These are phyloP conservation scores for Tetramorium alpestre DNA, from an alignment of 1,140 invertebrate genomes.

Conservation along the genomic window DNA sequence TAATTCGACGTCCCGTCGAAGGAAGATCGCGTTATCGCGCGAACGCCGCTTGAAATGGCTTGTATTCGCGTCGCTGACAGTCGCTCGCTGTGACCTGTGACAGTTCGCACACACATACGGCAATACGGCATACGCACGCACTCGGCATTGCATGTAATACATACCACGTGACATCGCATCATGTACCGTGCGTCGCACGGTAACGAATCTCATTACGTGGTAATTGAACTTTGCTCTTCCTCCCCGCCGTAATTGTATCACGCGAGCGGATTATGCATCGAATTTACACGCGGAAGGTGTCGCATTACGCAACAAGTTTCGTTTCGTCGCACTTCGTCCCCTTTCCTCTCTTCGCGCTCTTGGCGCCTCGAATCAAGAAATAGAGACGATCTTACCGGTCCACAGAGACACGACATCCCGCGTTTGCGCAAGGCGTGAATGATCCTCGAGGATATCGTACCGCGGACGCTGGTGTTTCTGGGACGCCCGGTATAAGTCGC, in stretches of 20 bases:
- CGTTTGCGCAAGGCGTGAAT: neutral
- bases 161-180: conserved; percentile 19
- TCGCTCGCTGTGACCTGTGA: too few species aligned
- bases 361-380: neutral
- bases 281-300: neutral
- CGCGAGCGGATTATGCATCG: conserved; percentile 8
- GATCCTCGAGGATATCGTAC: neutral
- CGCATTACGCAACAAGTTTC: neutral
- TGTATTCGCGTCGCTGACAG: neutral
- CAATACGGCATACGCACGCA: too few species aligned
- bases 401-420: neutral
- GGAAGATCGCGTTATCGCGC: neutral
- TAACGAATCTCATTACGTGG: neutral
- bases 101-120: too few species aligned
- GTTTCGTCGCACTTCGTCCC: neutral
- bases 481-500: conserved; percentile 55
- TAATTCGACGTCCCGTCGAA: neutral
- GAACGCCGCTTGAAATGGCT: neutral
- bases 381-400: neutral
- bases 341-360: neutral
- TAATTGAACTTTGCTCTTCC: conserved; percentile 34
- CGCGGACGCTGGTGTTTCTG: neutral
- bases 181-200: conserved; percentile 6
- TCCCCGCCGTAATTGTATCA: neutral
- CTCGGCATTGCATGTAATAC: too few species aligned